Conservation (phyloP, 92 coral and sea anemone species). For the Parazoanthus atlanticus region DNA sequence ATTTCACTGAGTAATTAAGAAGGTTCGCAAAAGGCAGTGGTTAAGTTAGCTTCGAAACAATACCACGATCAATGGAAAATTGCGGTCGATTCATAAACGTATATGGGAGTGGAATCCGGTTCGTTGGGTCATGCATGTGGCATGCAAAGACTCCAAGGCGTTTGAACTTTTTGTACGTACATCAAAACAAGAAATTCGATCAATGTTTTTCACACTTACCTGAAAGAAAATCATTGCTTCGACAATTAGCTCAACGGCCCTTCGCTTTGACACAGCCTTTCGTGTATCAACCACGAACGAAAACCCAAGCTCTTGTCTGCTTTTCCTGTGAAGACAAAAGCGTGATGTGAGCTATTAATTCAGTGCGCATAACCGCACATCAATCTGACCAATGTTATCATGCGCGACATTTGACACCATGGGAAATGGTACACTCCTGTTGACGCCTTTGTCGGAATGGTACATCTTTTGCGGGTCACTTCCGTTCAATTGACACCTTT, state of each 20-base stretch:
- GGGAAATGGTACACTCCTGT: conserved; percentile 14
- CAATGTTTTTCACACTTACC: conserved; percentile 59
- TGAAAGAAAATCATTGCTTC: conserved; percentile 96
- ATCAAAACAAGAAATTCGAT: neutral
- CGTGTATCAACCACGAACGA: conserved; percentile 86
- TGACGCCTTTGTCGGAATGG: conserved; percentile 30
- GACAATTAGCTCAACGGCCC: conserved; percentile 75
- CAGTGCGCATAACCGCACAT: conserved; percentile 12
- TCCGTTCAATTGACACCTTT: conserved; percentile 43
- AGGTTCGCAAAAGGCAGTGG: neutral
- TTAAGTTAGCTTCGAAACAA: neutral
- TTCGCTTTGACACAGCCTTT: conserved; percentile 78
- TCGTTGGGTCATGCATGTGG: neutral
- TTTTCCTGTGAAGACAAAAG: conserved; percentile 70
- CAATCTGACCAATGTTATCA: neutral
- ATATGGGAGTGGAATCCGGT: neutral
- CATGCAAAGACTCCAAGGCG: neutral
- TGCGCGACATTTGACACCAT: conserved; percentile 61
- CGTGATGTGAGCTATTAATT: conserved; percentile 13
- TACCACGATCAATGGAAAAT: neutral
- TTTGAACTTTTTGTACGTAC: neutral
- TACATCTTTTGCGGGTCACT: conserved; percentile 30
- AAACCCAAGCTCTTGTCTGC: conserved; percentile 79
- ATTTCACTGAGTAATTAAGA: neutral
- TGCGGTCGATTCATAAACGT: conserved; percentile 17